Conservation (phyloP, 2,797 vertebrate genomes). For the Enteromius thamalakanensis region DNA sequence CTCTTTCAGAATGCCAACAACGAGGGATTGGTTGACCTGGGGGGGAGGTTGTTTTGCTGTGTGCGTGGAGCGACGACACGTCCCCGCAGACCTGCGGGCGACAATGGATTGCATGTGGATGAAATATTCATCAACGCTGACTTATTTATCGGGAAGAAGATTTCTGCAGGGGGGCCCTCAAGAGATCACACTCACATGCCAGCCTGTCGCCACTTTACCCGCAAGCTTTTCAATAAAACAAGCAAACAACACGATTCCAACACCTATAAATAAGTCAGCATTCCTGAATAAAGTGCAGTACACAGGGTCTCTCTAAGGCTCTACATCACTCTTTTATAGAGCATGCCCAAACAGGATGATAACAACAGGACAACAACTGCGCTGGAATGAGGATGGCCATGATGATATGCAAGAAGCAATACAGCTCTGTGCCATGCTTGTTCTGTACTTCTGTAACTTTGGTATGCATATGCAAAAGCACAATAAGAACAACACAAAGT, state of each 20-base stretch:
- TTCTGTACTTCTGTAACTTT: neutral
- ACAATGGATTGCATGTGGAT: slow-evolving; percentile 76
- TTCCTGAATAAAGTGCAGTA: slow-evolving; percentile 81
- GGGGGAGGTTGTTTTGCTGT: slow-evolving; percentile 52
- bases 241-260: slow-evolving; percentile 85
- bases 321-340: slow-evolving; percentile 80
- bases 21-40: slow-evolving; percentile 14
- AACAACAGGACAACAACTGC: slow-evolving; percentile 40
- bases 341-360: slow-evolving; percentile 21
- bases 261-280: slow-evolving; percentile 82
- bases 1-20: slow-evolving; percentile 27
- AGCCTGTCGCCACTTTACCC: slow-evolving; percentile 76
- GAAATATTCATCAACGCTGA: slow-evolving; percentile 80
- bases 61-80: slow-evolving; percentile 64
- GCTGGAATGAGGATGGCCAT: slow-evolving; percentile 48
- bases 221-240: slow-evolving; percentile 85
- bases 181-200: slow-evolving; percentile 77
- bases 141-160: slow-evolving; percentile 78
- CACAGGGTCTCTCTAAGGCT: slow-evolving; percentile 71
- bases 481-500: neutral
- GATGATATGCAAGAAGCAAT: slow-evolving; percentile 47
- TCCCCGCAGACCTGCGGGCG: slow-evolving; percentile 69
- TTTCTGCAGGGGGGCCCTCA: slow-evolving; percentile 76
- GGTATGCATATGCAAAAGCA: neutral
- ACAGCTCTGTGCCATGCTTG: neutral